Evolutionary conservation across 53 echinoderm and acorn worm species (phyloP).

Genomic region (Zoroaster sp.): DNA sequence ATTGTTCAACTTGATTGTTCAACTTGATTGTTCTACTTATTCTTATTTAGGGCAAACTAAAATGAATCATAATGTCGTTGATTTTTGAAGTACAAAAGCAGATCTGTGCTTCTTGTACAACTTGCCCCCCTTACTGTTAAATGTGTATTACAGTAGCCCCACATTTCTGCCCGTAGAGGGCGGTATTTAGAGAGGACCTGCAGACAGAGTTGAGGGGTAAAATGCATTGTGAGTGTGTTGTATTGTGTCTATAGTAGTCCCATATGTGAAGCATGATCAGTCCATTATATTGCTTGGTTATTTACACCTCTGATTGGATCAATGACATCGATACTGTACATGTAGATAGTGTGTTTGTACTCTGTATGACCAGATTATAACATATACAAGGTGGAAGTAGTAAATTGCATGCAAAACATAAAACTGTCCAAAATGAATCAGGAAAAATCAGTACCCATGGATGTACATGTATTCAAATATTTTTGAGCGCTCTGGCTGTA

Average conservation of each 20-base stretch:
- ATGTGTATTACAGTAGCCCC: not conserved
- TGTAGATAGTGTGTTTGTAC: not conserved
- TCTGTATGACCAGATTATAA: no score
- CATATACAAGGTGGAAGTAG: no score
- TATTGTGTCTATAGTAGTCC: conserved; percentile 15
- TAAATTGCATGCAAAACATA: not conserved
- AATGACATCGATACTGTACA: not conserved
- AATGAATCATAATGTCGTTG: no score
- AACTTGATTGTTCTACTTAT: no score
- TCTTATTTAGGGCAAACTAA: no score
- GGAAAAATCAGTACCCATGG: not conserved
- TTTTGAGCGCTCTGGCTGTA: no score
- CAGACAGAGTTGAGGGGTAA: conserved; percentile 41
- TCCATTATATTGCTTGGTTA: not conserved
- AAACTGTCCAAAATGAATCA: not conserved
- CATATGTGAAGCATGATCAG: not conserved
- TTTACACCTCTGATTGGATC: no score
- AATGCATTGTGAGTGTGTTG: conserved; percentile 57
- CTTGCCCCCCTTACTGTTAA: not conserved
- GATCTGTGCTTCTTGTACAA: not conserved
- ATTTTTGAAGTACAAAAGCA: no score
- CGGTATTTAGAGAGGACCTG: conserved; percentile 5
- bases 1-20: no score
- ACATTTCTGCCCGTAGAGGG: not conserved
- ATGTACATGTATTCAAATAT: not conserved